phyloP scores from a whole-genome alignment of 2,888 invertebrate genomes.

The Acanthosepion lycidas region DNA sequence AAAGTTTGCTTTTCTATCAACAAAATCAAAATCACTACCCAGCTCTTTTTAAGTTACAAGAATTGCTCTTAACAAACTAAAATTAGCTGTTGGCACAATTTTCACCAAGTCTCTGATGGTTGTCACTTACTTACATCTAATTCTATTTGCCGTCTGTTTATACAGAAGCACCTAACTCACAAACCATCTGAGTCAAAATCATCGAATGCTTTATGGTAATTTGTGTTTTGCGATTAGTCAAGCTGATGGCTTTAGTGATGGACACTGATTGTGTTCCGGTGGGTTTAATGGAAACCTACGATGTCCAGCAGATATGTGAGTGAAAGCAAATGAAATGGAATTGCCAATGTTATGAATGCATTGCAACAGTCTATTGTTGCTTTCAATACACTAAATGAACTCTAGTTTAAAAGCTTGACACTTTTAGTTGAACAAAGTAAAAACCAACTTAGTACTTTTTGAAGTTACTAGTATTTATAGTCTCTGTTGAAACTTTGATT shows the following conservation, averaged over 20 bases:
- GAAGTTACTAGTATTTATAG: not conserved
- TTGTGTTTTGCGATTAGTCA: conserved; percentile 22
- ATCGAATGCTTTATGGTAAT: not conserved
- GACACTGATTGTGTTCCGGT: conserved; percentile 12
- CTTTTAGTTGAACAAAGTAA: not conserved
- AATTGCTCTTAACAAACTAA: not conserved
- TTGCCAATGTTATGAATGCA: not conserved
- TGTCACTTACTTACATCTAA: not conserved
- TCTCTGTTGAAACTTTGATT: not conserved
- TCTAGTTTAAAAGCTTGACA: not conserved
- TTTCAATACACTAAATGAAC: not conserved
- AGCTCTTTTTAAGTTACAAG: not conserved
- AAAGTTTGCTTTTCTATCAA: too few species aligned
- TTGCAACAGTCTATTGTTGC: not conserved
- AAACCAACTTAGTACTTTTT: not conserved
- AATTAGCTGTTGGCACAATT: not conserved
- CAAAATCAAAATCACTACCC: not conserved
- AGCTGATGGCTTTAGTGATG: not conserved
- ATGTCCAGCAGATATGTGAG: not conserved
- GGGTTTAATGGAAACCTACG: conserved; percentile 16
- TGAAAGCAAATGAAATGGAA: not conserved
- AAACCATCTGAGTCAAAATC: not conserved
- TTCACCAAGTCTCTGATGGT: not conserved
- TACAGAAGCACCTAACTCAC: not conserved
- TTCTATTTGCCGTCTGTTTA: not conserved